These are phyloP conservation scores for Ametastegia equiseti DNA, from an alignment of 2,888 invertebrate genomes.

Conservation along the genomic window DNA sequence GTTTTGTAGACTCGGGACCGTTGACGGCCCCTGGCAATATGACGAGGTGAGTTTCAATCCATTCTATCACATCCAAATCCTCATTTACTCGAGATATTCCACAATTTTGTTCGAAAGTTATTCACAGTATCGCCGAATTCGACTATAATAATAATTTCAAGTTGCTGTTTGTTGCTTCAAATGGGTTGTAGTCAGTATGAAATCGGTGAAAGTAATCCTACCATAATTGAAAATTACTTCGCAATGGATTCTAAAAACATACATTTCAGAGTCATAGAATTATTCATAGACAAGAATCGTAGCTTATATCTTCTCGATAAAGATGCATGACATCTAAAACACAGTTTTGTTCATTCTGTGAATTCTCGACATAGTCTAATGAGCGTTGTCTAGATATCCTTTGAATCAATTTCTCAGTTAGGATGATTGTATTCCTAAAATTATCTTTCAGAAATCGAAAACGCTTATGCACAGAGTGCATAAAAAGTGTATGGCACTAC, in stretches of 20 bases:
- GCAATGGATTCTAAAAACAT: not conserved
- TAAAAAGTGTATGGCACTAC: constrained; percentile 89
- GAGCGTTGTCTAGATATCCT: too few relatives aligned
- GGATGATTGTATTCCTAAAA: constrained; percentile 30
- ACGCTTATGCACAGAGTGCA: constrained; percentile 87
- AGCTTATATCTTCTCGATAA: too few relatives aligned
- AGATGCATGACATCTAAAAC: too few relatives aligned
- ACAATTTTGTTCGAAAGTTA: not conserved
- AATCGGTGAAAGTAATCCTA: constrained; percentile 36
- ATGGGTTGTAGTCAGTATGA: too few relatives aligned
- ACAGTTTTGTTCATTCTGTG: too few relatives aligned
- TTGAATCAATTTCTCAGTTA: too few relatives aligned
- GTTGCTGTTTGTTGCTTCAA: too few relatives aligned
- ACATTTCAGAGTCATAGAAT: too few relatives aligned
- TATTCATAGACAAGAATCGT: too few relatives aligned
- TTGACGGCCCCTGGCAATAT: constrained; percentile 97
- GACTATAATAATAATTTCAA: too few relatives aligned
- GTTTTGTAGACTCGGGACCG: constrained; percentile 94
- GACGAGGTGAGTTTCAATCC: constrained; percentile 79
- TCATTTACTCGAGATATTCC: not conserved
- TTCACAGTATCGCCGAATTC: not conserved
- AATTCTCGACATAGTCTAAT: too few relatives aligned
- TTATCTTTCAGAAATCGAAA: constrained; percentile 77
- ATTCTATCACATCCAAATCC: not conserved
- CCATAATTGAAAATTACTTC: not conserved